Conservation (phyloP, 2,113 vertebrate species). For the Cyprinodon tularosa region DNA sequence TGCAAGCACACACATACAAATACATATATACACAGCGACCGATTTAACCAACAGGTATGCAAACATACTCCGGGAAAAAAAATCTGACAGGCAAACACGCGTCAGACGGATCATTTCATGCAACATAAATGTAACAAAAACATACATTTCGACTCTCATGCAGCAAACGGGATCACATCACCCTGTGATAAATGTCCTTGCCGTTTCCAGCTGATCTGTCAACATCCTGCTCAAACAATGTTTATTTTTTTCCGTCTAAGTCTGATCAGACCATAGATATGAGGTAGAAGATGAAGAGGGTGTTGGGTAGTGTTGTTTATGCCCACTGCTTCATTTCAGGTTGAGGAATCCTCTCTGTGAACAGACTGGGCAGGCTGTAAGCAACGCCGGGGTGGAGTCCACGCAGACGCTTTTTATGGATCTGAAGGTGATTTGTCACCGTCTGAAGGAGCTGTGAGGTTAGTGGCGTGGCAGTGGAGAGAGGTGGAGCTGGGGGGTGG, state of each 20-base stretch:
- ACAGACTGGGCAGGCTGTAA: conserved; percentile 56
- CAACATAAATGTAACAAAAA: conserved; percentile 47
- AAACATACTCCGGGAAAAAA: conserved; percentile 38
- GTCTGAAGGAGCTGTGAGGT: conserved; percentile 47
- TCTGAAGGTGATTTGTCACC: conserved; percentile 69
- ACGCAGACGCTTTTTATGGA: conserved; percentile 34
- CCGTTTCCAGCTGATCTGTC: conserved; percentile 65
- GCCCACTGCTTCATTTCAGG: conserved; percentile 37
- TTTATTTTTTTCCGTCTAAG: conserved; percentile 64
- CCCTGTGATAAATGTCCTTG: conserved; percentile 55
- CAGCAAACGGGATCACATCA: conserved; percentile 52
- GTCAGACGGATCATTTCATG: conserved; percentile 55
- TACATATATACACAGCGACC: conserved; percentile 16
- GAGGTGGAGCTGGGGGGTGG: conserved; percentile 39
- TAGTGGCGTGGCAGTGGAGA: conserved; percentile 44
- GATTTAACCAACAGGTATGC: conserved; percentile 63
- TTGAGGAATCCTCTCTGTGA: conserved; percentile 69
- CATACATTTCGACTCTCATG: conserved; percentile 25
- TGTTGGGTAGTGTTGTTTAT: not conserved
- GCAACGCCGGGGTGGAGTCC: conserved; percentile 22
- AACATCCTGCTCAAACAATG: conserved; percentile 53
- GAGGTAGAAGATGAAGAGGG: conserved; percentile 32
- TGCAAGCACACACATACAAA: conserved; percentile 22
- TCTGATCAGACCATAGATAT: conserved; percentile 70
- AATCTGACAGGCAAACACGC: conserved; percentile 50